Evolutionary conservation across 2,113 vertebrate species (phyloP).

Genomic region (Illadopsis cleaveri): DNA sequence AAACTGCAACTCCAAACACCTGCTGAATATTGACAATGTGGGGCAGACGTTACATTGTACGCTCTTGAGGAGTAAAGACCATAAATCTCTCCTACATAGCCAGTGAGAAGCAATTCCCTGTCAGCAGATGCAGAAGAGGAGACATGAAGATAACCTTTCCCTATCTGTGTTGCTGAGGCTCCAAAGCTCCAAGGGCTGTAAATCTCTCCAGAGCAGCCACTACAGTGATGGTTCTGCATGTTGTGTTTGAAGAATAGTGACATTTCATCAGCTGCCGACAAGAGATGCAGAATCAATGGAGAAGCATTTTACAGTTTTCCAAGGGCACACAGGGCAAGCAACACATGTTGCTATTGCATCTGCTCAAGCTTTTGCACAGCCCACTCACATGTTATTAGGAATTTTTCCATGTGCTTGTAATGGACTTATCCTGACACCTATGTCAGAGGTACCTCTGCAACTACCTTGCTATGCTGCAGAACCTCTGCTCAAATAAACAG

Average conservation of each 20-base stretch:
- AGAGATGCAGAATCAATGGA: not conserved
- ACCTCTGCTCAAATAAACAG: not conserved
- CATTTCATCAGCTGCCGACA: slow-evolving; percentile 13
- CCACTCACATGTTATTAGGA: not conserved
- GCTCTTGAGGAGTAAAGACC: not conserved
- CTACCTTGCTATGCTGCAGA: not conserved
- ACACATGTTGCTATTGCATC: not conserved
- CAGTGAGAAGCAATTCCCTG: not conserved
- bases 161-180: not conserved
- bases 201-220: not conserved
- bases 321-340: not conserved
- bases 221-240: not conserved
- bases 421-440: not conserved
- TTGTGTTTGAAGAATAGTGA: slow-evolving; percentile 11
- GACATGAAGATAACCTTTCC: not conserved
- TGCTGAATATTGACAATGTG: not conserved
- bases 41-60: accelerated
- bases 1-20: not conserved
- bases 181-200: not conserved
- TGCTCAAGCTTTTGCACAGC: slow-evolving; percentile 14
- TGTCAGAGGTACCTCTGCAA: not conserved
- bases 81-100: not conserved
- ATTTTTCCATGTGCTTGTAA: not conserved
- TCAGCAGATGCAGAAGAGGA: not conserved
- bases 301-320: slow-evolving; percentile 9